Evolutionary conservation across 2,888 invertebrate genomes (phyloP).

Genomic region (Drosophila mercatorum): DNA sequence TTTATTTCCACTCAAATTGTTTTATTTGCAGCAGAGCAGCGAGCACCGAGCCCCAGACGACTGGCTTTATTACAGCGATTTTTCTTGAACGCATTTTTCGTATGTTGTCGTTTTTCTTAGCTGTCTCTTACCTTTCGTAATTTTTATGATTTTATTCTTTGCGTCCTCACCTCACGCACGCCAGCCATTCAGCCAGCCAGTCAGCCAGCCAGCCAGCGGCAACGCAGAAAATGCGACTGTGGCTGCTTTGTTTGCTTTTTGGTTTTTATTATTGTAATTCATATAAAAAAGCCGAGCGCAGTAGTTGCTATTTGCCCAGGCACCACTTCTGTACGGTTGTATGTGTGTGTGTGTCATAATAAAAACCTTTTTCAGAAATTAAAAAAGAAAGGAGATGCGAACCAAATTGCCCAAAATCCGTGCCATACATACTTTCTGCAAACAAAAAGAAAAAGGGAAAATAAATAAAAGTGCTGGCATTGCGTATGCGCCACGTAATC

Average conservation of each 20-base stretch:
- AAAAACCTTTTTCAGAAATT: slow-evolving; percentile 79
- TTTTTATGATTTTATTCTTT: slow-evolving; percentile 79
- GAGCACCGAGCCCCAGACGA: slow-evolving; percentile 43
- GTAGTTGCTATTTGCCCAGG: slow-evolving; percentile 36
- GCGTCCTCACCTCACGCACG: slow-evolving; percentile 12
- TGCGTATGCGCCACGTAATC: slow-evolving; percentile 58
- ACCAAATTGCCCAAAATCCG: slow-evolving; percentile 57
- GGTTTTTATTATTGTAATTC: slow-evolving; percentile 75
- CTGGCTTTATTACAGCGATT: slow-evolving; percentile 79
- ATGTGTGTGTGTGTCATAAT: slow-evolving; percentile 50
- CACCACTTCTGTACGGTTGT: not conserved
- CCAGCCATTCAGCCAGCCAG: not conserved
- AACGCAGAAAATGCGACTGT: slow-evolving; percentile 38
- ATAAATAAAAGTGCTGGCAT: slow-evolving; percentile 25
- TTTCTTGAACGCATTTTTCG: slow-evolving; percentile 78
- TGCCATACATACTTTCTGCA: slow-evolving; percentile 36
- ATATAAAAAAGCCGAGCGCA: slow-evolving; percentile 52
- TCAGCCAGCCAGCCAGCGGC: not conserved
- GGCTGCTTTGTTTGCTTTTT: slow-evolving; percentile 53
- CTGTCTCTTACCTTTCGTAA: slow-evolving; percentile 74
- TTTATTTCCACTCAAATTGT: slow-evolving; percentile 81
- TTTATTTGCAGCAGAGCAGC: slow-evolving; percentile 68
- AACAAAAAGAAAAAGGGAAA: not conserved
- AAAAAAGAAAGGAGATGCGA: slow-evolving; percentile 65
- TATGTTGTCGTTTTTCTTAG: slow-evolving; percentile 69